A percentile compares a stretch with the other conserved stretches of the same genome.
Evolutionary conservation across 2,888 invertebrate genomes (phyloP).

Genomic region (Drepanosiphum platanoidis): DNA sequence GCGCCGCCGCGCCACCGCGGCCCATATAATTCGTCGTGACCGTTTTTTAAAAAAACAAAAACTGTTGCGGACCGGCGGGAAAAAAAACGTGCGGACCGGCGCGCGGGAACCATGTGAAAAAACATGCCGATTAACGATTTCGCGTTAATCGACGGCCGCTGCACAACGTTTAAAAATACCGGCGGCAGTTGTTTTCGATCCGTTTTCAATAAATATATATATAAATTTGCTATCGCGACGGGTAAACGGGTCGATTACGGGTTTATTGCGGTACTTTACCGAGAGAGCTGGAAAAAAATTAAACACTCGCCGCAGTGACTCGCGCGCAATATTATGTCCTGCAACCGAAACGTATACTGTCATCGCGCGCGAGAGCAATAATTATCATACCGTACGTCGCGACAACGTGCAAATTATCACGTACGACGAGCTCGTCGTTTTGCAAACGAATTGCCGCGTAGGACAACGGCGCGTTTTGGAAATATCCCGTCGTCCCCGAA

Average conservation of each 20-base stretch:
- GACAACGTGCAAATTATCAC: no score
- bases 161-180: no score
- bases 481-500: no score
- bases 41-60: slow-evolving; percentile 13
- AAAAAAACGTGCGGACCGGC: not conserved
- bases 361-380: no score
- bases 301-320: no score
- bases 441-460: no score
- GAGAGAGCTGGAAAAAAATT: no score
- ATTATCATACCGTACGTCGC: no score
- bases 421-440: no score
- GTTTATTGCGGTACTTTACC: slow-evolving; percentile 1
- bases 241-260: slow-evolving; percentile 14
- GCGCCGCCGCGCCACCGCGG: not conserved
- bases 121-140: slow-evolving; percentile 25
- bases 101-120: not conserved
- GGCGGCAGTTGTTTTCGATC: slow-evolving; percentile 1
- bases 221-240: not conserved
- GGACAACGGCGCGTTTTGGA: no score
- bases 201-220: slow-evolving; percentile 3
- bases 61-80: not conserved
- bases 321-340: no score
- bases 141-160: slow-evolving; percentile 24
- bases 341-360: no score
- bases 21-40: slow-evolving; percentile 26